phyloP scores from a whole-genome alignment of 1,140 invertebrate genomes.

The Trinorchestia longiramus region DNA sequence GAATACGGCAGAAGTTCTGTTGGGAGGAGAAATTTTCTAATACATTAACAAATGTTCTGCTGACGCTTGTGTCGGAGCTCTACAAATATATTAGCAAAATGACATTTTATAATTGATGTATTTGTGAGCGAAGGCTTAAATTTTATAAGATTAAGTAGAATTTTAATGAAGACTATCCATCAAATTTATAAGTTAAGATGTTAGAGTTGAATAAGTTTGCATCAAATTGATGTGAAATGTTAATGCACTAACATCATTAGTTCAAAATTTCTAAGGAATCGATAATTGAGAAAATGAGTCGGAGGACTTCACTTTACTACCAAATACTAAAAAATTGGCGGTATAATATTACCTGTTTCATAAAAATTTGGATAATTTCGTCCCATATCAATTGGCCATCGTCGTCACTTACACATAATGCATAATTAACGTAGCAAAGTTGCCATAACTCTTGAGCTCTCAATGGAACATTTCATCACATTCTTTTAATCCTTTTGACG shows the following conservation, averaged over 20 bases:
- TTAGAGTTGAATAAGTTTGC: too few relatives aligned
- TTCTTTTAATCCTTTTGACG: not conserved
- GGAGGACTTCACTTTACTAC: too few relatives aligned
- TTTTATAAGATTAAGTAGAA: not conserved
- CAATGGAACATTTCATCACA: not conserved
- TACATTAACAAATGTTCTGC: not conserved
- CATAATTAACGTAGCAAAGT: not conserved
- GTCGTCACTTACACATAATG: not conserved
- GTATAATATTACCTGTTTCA: too few relatives aligned
- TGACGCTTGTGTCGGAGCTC: not conserved
- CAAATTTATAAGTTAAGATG: too few relatives aligned
- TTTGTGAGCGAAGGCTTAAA: not conserved
- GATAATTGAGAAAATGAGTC: too few relatives aligned
- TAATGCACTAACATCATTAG: too few relatives aligned
- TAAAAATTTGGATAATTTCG: too few relatives aligned
- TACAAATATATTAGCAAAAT: not conserved
- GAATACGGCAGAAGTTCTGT: too few relatives aligned
- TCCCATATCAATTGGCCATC: not conserved
- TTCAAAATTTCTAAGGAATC: too few relatives aligned
- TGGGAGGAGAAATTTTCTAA: not conserved
- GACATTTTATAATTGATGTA: not conserved
- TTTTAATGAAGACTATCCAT: too few relatives aligned
- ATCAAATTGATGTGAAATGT: too few relatives aligned
- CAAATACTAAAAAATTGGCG: too few relatives aligned
- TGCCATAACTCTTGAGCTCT: not conserved